Evolutionary conservation across 2,797 vertebrate genomes (phyloP), one percentile per base, ranked within the genome.

Genomic region (Natrix natrix): DNA sequence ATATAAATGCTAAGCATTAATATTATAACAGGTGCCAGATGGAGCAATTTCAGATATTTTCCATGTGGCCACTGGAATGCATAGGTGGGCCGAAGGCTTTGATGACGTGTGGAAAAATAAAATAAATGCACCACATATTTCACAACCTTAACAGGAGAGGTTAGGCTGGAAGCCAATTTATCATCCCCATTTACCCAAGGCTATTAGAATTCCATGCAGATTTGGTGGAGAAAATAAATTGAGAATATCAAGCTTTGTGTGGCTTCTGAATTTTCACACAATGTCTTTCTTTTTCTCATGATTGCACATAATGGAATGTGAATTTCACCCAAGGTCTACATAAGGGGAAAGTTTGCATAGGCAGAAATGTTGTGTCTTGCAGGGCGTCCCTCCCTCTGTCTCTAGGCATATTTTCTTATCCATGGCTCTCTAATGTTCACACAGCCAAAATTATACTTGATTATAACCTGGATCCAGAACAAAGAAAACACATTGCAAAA

Each of bases 21-120:
- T 88, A 88, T 28, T 14, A 54, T 91, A 91, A 91, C 86, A 22
- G 66, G 86, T 93, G 86, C 90, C 92, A 93, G 57, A 88, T 91
- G 56, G 86, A 83, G 37, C 17, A n/a, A 43, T 93, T 93, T 91
- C 22, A 78, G 91, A 91, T 91, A 57, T 55, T 16, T 93, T 91
- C 89, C 86, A 89, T 78, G 86, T 91, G 86, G 66, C 78, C 59
- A 60, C 52, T 55, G 22, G 59, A 57, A 91, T 61, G 28, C 54
- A 20, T 91, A 87, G 86, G 78, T 6, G 37, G 60, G 55, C 86
- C 56, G 59, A 13, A 93, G 66, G 56, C 87, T 93, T 88, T 93
- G 66, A 91, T 93, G 91, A 91, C 12, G 20, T 91, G 61, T n/a
- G 55, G 55, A 43, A 83, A 48, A 93, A 91, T 43, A 43, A 93